phyloP scores from a whole-genome alignment of 2,888 invertebrate genomes.

The Platycheirus albimanus region DNA sequence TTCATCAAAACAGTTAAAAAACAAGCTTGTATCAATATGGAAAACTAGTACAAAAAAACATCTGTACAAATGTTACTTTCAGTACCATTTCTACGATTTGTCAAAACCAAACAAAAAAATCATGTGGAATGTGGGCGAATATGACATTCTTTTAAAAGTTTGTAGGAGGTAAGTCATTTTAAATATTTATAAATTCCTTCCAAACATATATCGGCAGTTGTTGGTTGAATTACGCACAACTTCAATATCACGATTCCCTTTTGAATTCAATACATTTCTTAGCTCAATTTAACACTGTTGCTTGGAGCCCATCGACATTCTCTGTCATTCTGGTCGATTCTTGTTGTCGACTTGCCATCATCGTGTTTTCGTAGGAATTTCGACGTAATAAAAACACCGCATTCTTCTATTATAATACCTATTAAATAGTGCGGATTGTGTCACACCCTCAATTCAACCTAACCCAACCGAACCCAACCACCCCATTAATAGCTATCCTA shows the following conservation, averaged over 20 bases:
- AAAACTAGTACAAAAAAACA: too few species aligned
- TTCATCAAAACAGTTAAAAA: too few species aligned
- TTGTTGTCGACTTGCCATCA: constrained; percentile 30
- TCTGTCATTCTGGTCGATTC: constrained; percentile 34
- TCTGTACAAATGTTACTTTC: too few species aligned
- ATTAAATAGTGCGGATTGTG: constrained; percentile 15
- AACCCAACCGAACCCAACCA: constrained; percentile 2
- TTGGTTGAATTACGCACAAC: too few species aligned
- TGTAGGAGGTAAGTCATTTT: too few species aligned
- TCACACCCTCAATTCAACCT: constrained; percentile 34
- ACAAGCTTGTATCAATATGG: too few species aligned
- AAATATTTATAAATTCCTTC: constrained; percentile 20
- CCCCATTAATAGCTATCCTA: constrained; percentile 22
- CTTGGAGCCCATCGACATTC: constrained; percentile 44
- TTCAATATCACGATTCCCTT: constrained; percentile 20
- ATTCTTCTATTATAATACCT: constrained; percentile 6
- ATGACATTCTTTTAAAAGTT: too few species aligned
- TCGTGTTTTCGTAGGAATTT: constrained; percentile 34
- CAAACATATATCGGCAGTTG: not conserved
- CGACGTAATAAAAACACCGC: constrained; percentile 59
- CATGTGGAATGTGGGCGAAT: too few species aligned
- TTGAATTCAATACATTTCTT: constrained; percentile 43
- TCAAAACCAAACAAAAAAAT: too few species aligned
- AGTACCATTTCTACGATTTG: too few species aligned
- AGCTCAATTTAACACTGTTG: constrained; percentile 61